phyloP scores from a whole-genome alignment of 1,140 invertebrate genomes.

The Luehdorfia chinensis region DNA sequence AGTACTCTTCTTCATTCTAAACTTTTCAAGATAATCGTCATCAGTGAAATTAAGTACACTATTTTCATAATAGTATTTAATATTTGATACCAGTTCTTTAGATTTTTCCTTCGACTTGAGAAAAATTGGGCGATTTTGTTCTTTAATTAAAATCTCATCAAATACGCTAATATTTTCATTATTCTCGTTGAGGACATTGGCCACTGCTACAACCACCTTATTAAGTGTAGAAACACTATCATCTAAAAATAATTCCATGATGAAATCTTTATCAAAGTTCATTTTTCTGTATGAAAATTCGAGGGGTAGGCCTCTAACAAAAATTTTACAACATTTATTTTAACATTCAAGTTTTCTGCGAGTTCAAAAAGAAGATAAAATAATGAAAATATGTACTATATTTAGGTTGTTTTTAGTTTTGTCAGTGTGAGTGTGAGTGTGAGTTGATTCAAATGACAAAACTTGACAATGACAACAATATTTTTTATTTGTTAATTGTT shows the following conservation, averaged over 20 bases:
- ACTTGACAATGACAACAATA: no score
- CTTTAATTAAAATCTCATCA: conserved; percentile 37
- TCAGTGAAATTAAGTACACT: conserved; percentile 41
- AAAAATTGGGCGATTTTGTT: conserved; percentile 27
- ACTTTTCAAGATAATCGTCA: conserved; percentile 45
- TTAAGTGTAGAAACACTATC: conserved; percentile 54
- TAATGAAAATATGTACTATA: no score
- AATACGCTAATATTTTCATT: conserved; percentile 44
- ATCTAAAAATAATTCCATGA: conserved; percentile 62
- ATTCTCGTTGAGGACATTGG: conserved; percentile 60
- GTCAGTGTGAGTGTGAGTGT: no score
- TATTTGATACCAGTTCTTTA: conserved; percentile 11
- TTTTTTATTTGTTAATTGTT: no score
- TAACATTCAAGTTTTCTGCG: background rate
- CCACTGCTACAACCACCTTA: conserved; percentile 47
- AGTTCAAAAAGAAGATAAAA: no score
- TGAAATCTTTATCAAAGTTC: conserved; percentile 50
- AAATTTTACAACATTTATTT: no score
- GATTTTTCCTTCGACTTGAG: conserved; percentile 6
- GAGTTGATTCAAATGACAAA: no score
- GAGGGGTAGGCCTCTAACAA: no score
- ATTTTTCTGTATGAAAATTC: conserved; percentile 21
- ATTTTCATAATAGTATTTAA: conserved; percentile 43
- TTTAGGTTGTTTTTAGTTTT: no score
- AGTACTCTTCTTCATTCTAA: conserved; percentile 58